Evolutionary conservation across 2,797 vertebrate genomes (phyloP).

Genomic region (Ptychobarbus kaznakovi): DNA sequence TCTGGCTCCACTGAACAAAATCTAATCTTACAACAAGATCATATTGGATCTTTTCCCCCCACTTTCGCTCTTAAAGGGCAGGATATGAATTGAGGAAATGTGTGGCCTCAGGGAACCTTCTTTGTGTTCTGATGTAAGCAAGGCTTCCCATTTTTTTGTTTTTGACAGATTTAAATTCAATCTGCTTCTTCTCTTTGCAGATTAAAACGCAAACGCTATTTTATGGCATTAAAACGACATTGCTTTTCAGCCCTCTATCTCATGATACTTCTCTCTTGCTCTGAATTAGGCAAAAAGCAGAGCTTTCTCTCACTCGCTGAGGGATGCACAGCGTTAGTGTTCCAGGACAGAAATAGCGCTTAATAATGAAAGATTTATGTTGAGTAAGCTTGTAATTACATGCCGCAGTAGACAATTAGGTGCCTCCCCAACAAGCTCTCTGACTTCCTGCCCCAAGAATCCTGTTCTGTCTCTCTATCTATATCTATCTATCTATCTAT

Average conservation of each 20-base stretch:
- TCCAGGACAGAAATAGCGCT: constrained; percentile 77
- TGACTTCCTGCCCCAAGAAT: constrained; percentile 53
- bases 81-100: constrained; percentile 34
- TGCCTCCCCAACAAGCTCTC: constrained; percentile 71
- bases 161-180: background rate
- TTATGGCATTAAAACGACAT: background rate
- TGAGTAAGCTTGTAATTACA: constrained; percentile 83
- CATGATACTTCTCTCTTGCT: background rate
- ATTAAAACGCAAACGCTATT: background rate
- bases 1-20: constrained; percentile 40
- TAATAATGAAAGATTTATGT: constrained; percentile 85
- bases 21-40: constrained; percentile 49
- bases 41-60: constrained; percentile 15
- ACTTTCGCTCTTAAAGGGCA: constrained; percentile 41
- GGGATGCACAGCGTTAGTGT: constrained; percentile 66
- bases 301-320: constrained; percentile 50
- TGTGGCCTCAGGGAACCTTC: constrained; percentile 30
- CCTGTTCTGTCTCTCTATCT: constrained; percentile 25
- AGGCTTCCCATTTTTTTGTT: background rate
- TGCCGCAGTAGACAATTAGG: constrained; percentile 84
- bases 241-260: background rate
- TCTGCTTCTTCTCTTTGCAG: background rate
- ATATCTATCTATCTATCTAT: background rate
- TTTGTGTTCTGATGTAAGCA: constrained; percentile 16
- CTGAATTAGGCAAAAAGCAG: constrained; percentile 41